These are phyloP conservation scores for Epizoanthus ramosus DNA, from an alignment of 92 coral and sea anemone genomes.

Conservation along the genomic window DNA sequence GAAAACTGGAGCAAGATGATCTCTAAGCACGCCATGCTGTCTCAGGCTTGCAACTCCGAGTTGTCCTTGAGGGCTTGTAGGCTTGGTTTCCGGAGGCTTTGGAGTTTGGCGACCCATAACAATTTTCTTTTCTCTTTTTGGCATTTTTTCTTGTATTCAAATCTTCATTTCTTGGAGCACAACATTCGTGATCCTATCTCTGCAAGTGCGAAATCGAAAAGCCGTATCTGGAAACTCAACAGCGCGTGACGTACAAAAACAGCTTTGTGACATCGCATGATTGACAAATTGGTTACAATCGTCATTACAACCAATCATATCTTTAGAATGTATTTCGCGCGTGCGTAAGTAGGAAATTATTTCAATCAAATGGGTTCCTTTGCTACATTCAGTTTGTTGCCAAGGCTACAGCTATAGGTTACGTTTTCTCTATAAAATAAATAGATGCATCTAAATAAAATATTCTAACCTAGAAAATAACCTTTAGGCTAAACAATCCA, in stretches of 20 bases:
- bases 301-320: too few relatives aligned
- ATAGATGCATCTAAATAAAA: too few relatives aligned
- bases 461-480: too few relatives aligned
- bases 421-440: too few relatives aligned
- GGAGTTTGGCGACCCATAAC: background rate
- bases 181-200: background rate
- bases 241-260: slow-evolving; percentile 1
- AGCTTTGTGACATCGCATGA: slow-evolving; percentile 21
- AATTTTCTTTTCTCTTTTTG: background rate
- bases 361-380: too few relatives aligned
- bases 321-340: too few relatives aligned
- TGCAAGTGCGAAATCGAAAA: slow-evolving; percentile 6
- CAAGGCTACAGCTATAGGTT: too few relatives aligned
- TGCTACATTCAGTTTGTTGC: too few relatives aligned
- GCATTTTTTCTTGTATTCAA: background rate
- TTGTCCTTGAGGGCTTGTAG: background rate
- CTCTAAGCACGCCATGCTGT: slow-evolving; percentile 16
- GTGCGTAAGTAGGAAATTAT: too few relatives aligned
- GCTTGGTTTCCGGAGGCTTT: background rate
- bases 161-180: background rate
- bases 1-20: slow-evolving; percentile 74
- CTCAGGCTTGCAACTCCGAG: slow-evolving; percentile 15
- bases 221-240: background rate
- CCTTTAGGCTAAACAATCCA: too few relatives aligned
- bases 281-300: background rate